Base-by-base conservation (phyloP, 2,797 vertebrate genomes). In the Cuniculus paca region DNA sequence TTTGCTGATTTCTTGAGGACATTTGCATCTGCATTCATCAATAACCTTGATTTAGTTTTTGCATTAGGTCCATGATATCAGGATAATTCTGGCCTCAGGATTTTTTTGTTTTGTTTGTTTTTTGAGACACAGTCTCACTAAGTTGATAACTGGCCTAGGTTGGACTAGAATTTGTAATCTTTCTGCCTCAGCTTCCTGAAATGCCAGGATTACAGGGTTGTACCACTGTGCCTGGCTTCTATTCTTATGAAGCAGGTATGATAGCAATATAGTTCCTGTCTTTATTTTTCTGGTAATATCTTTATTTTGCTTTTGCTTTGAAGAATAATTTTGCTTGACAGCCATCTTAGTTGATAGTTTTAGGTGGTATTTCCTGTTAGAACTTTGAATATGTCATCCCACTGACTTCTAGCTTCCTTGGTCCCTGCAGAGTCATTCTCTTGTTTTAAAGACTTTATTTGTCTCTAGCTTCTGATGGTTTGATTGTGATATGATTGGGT, bases 401-500 rank as follows among this genome's bases (percentile, higher is more conserved):
- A 19, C 45, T 86, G 24, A 91, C 34, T 34, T 75, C 26, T 74
- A 75, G 22, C n/a, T 31, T 58, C 39, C 58, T 10, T 87, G 77
- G 58, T 81, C 87, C 82, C 78, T 88, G 24, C 56, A 75, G 65
- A 75, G 58, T 77, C 36, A 31, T 70, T 91, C 6, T 77, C 50
- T 87, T 91, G 26, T 48, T 91, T 87, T 91, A 61, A 91, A 54
- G 34, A 52, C 45, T 90, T 86, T 90, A 36, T 52, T 52, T 90
- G n/a, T 60, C 39, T 84, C 14, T 90, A 45, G 28, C 61, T 85
- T 94, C 70, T 89, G 36, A 85, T 45, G 26, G 36, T 90, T 94
- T 65, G 31, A n/a, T 63, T 89, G 50, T 52, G 48, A 48, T 50
- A 28, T 77, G 39, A 89, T 89, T 90, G 52, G 39, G 24, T 83